Evolutionary conservation across 2,888 invertebrate species (phyloP).

Genomic region (Heliconius aoede): DNA sequence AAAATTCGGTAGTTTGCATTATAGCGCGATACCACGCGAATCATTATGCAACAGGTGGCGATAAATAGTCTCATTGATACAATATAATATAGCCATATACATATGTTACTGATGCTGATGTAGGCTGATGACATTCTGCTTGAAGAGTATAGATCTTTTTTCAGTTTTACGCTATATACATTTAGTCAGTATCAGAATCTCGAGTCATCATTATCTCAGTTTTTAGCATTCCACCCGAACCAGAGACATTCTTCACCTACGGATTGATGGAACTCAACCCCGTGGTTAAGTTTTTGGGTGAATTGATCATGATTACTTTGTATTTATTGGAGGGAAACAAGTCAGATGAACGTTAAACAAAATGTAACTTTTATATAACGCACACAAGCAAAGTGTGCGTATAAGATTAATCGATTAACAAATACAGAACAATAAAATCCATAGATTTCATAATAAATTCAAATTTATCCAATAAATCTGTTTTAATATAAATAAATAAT

Average conservation of each 20-base stretch:
- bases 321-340: not conserved
- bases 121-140: not conserved
- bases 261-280: not conserved
- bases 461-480: conserved; percentile 1
- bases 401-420: not conserved
- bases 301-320: not conserved
- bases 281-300: not conserved
- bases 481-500: conserved; percentile 11
- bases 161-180: no score
- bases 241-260: no score
- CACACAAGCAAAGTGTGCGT: no score
- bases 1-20: conserved; percentile 5
- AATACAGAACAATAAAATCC: not conserved
- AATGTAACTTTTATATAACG: no score
- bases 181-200: not conserved
- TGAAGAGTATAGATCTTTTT: no score
- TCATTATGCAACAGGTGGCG: conserved; percentile 23
- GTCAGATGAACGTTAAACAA: not conserved
- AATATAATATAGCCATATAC: not conserved
- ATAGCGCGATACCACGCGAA: conserved; percentile 7
- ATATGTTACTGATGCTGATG: no score
- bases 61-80: conserved; percentile 23
- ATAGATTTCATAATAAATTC: not conserved
- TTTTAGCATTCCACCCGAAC: no score
- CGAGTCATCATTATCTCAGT: not conserved